Base-by-base conservation (phyloP, 2,797 vertebrate genomes). In the Sebastiscus tertius region DNA sequence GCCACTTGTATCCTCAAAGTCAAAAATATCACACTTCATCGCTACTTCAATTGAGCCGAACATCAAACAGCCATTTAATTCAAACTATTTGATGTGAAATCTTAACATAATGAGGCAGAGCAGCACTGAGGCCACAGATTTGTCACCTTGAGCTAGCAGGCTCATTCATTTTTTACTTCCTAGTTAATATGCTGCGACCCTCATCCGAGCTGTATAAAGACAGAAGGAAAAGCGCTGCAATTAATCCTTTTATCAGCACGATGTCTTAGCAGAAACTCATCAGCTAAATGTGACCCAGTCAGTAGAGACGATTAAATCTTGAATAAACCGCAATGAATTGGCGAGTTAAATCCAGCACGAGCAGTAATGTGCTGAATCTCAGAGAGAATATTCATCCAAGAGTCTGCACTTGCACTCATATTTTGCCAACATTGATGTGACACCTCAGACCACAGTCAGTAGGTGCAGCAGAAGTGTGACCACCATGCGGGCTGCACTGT, bases 241-340 rank as follows among this genome's bases (percentile, higher is more conserved):
- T 82, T 77, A 92, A 89, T 91, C 72, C 67, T 24, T 72, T 82
- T 80, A 89, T 87, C 83, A 81, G 42, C 58, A 52, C 11, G 52
- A 81, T 59, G 77, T 81, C 80, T 79, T 67, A 67, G 14, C 39
- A 81, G 31, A 85, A 87, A 74, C 74, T 71, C 68, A 87, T 89
- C 59, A 82, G 82, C 64, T 64, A 71, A 85, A 80, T 62, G 26
- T 18, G 63, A 73, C 75, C 69, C 52, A 14, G 42, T 55, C 42
- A n/a, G 33, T 55, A 55, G 75, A 85, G 27, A 77, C 55, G 14
- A 56, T 79, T 73, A 52, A 71, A 55, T 49, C 67, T 68, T 65
- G 3, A 73, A 75, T 56, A 72, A 80, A 69, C 24, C 3, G 20
- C 33, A 73, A 39, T 62, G 49, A 80, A 72, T 16, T 79, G 5